These are phyloP conservation scores for Nematopogon swammerdamellus DNA, from an alignment of 2,888 invertebrate species.

Conservation along the genomic window DNA sequence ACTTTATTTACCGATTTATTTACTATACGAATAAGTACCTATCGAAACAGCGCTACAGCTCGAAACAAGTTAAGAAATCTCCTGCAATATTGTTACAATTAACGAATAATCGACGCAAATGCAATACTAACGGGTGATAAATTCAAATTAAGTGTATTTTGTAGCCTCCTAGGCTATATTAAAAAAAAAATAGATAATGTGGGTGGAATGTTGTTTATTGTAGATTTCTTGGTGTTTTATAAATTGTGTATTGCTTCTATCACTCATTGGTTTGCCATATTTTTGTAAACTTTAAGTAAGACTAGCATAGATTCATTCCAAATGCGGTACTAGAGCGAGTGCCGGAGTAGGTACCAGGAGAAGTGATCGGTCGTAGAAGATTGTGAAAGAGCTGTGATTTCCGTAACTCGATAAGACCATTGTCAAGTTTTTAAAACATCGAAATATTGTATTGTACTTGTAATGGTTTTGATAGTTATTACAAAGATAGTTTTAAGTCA, in stretches of 20 bases:
- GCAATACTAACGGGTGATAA: constrained; percentile 16
- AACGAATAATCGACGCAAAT: constrained; percentile 8
- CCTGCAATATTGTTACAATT: constrained; percentile 7
- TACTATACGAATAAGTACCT: neutral
- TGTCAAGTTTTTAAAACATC: constrained; percentile 43
- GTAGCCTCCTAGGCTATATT: neutral
- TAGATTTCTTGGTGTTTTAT: neutral
- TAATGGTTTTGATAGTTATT: constrained; percentile 46
- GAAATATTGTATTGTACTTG: constrained; percentile 24
- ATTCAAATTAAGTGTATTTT: neutral
- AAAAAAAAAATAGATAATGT: neutral
- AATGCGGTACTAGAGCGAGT: neutral
- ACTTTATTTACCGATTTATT: neutral
- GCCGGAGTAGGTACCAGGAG: constrained; percentile 19
- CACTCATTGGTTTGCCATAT: constrained; percentile 31
- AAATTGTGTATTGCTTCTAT: neutral
- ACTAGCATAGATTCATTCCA: neutral
- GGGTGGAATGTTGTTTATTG: neutral
- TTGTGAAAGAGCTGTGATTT: constrained; percentile 54
- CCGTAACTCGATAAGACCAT: constrained; percentile 49
- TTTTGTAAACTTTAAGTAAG: constrained; percentile 22
- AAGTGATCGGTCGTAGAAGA: constrained; percentile 46
- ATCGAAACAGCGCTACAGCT: neutral
- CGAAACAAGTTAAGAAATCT: neutral
- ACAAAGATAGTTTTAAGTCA: constrained; percentile 50